Evolutionary conservation across 2,888 invertebrate species (phyloP).

Genomic region (Vannuccia rotundouncinata): DNA sequence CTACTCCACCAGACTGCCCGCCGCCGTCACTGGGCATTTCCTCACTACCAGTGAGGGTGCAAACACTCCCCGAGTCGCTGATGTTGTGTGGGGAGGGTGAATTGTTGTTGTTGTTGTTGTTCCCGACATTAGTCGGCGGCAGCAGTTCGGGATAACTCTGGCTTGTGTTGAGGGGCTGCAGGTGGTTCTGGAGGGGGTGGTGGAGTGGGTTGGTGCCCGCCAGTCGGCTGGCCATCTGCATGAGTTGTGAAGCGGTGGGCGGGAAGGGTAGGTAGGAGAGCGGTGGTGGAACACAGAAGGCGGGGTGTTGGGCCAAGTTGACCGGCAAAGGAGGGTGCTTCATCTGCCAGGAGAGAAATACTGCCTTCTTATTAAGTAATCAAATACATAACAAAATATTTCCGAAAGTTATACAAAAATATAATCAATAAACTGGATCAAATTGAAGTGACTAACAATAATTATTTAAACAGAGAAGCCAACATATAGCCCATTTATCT

Average conservation of each 20-base stretch:
- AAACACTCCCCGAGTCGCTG: neutral
- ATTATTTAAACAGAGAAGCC: too few relatives aligned
- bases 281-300: neutral
- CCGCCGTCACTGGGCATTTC: conserved; percentile 2
- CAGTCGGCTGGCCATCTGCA: conserved; percentile 5
- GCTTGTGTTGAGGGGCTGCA: neutral
- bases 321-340: too few relatives aligned
- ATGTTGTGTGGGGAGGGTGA: neutral
- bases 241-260: neutral
- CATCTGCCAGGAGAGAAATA: too few relatives aligned
- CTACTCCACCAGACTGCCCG: neutral
- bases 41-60: conserved; percentile 10
- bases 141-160: too few relatives aligned
- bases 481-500: too few relatives aligned
- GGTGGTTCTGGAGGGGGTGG: neutral
- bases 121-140: too few relatives aligned
- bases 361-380: too few relatives aligned
- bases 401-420: too few relatives aligned
- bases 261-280: conserved; percentile 15
- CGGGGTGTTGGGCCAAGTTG: neutral
- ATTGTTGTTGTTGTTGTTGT: neutral
- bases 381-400: too few relatives aligned
- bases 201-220: neutral
- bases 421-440: too few relatives aligned
- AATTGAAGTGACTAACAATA: too few relatives aligned